These are phyloP conservation scores for Centrocercus urophasianus DNA, from an alignment of 2,113 vertebrate genomes.

Conservation along the genomic window DNA sequence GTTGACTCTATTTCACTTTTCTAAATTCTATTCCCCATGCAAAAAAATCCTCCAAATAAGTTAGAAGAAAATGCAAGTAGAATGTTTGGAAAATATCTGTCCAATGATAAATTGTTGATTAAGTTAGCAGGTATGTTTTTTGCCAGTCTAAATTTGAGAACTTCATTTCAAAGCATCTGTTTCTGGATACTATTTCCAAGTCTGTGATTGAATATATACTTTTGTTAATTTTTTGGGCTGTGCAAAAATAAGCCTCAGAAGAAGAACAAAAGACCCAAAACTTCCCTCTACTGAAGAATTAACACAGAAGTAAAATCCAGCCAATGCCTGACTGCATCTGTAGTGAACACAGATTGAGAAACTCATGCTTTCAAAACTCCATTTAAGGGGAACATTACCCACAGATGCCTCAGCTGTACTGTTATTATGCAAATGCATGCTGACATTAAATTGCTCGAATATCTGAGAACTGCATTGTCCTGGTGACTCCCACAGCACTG, in stretches of 20 bases:
- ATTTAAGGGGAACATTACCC: neutral
- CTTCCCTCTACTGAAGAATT: neutral
- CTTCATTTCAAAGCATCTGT: neutral
- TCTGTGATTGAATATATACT: neutral
- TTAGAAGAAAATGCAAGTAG: neutral
- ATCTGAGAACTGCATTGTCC: neutral
- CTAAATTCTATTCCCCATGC: neutral
- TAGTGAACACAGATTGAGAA: neutral
- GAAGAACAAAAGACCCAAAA: neutral
- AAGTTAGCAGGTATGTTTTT: neutral
- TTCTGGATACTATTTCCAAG: neutral
- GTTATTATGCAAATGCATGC: slow-evolving; percentile 35
- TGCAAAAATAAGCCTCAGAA: neutral
- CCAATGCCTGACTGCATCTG: neutral
- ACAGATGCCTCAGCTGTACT: slow-evolving; percentile 30
- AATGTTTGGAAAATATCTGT: neutral
- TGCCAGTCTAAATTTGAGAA: neutral
- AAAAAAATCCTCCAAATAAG: neutral
- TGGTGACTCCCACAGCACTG: neutral
- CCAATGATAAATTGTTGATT: neutral
- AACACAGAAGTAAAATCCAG: neutral
- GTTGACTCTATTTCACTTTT: neutral
- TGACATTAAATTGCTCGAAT: slow-evolving; percentile 21
- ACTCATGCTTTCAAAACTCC: neutral
- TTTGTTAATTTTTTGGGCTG: neutral